Evolutionary conservation across 2,113 vertebrate species (phyloP), one percentile per base, ranked within the genome.

Genomic region (Upupa epops): DNA sequence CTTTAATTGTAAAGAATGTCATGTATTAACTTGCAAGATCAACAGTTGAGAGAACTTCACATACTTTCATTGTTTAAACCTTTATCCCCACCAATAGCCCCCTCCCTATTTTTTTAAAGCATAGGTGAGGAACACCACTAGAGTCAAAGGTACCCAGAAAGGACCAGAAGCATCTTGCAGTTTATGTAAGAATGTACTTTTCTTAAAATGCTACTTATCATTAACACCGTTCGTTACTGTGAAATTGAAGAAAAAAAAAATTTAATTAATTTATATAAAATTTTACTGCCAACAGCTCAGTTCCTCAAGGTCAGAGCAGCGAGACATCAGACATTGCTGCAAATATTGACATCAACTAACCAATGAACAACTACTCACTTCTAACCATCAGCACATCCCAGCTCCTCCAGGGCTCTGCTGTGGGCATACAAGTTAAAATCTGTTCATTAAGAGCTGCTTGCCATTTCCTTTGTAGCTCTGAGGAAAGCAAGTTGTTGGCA

Each of bases 301-400:
- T 17, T 89, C 63, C n/a, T 74, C 14, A n/a, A 29, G 18, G 7
- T 34, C 56, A 79, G 40, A 75, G 70, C 60, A 51, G 3, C 5
- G 3, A 89, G 8, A 79, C 55, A 29, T 11, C 13, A 11, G 5
- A 12, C 5, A 71, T 8, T 32, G 5, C 63, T 48, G 13, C 17
- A 76, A 75, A 66, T 26, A 56, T 40, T 49, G 72, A 48, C 14
- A 25, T 5, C 42, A 45, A 8, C 17, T 46, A 73, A 64, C 5
- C 26, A 56, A 2, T 2, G 0, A 4, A 11, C 0, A 5, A 24
- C 22, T 8, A 22, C 14, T 28, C 40, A 7, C 10, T 20, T 48
- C 19, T 34, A 84, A 45, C 12, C 29, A 55, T 24, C 9, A 42
- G 10, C 8, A 86, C 74, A 86, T 13, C n/a, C 45, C 29, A 82